These are phyloP conservation scores for Cecidostiba fungosa DNA, from an alignment of 2,888 invertebrate genomes.

Conservation along the genomic window DNA sequence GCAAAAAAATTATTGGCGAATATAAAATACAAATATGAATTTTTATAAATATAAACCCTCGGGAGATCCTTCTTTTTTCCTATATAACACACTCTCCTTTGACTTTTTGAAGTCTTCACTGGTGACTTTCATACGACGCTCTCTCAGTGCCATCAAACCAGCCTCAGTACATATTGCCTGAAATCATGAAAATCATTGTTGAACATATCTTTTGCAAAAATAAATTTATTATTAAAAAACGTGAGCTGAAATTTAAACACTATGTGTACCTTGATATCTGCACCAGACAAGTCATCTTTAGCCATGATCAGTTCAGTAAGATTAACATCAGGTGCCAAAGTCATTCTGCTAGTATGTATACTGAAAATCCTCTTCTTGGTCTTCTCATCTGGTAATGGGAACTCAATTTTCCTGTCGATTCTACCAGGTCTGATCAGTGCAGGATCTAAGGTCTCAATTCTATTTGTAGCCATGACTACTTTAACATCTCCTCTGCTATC, in stretches of 20 bases:
- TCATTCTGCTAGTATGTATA: conserved; percentile 99
- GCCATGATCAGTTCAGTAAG: conserved; percentile 99
- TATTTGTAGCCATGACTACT: conserved; percentile 98
- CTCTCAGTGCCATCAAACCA: conserved; percentile 97
- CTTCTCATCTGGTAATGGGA: conserved; percentile 99
- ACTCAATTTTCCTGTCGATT: conserved; percentile 99
- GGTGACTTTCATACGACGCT: conserved; percentile 99
- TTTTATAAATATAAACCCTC: conserved; percentile 98
- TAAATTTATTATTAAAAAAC: conserved; percentile 6
- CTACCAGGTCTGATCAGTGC: conserved; percentile 99
- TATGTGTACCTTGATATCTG: conserved; percentile 94
- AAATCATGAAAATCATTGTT: conserved; percentile 69
- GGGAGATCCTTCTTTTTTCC: conserved; percentile 99
- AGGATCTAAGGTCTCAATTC: conserved; percentile 99
- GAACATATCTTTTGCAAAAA: neutral
- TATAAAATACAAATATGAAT: conserved; percentile 56
- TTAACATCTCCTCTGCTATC: conserved; percentile 80
- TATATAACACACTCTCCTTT: conserved; percentile 98
- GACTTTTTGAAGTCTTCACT: conserved; percentile 99
- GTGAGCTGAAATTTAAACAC: conserved; percentile 24
- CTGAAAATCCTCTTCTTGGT: conserved; percentile 98
- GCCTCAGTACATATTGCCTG: conserved; percentile 99
- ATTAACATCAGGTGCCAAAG: conserved; percentile 97
- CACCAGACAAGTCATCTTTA: conserved; percentile 99
- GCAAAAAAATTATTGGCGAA: conserved; percentile 52